Evolutionary conservation across 2,888 invertebrate species (phyloP).

Genomic region (Heliconius aoede): DNA sequence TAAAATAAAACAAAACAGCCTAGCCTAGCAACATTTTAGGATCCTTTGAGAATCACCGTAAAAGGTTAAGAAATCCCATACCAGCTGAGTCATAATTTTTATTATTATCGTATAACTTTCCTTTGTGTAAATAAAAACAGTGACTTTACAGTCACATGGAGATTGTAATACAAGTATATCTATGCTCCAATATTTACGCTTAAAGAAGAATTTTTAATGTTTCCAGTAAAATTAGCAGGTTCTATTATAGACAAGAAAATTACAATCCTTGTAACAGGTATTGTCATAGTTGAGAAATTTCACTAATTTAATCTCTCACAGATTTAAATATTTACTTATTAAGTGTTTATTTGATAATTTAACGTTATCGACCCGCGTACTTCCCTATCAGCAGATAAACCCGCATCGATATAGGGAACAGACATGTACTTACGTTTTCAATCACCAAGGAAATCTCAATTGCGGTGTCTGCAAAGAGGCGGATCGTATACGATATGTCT

Average conservation of each 20-base stretch:
- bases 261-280: too few species aligned
- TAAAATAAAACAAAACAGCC: neutral
- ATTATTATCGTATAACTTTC: neutral
- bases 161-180: neutral
- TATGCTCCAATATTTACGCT: too few species aligned
- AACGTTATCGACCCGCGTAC: neutral
- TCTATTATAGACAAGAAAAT: too few species aligned
- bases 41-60: neutral
- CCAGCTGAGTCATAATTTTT: constrained; percentile 2
- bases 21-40: neutral
- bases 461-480: constrained; percentile 51
- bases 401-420: constrained; percentile 45
- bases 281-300: too few species aligned
- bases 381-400: constrained; percentile 37
- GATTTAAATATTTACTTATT: neutral
- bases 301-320: too few species aligned
- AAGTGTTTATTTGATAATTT: neutral
- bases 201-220: too few species aligned
- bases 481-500: constrained; percentile 30
- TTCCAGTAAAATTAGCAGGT: too few species aligned
- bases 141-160: neutral
- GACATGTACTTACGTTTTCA: constrained; percentile 50
- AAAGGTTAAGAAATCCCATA: neutral
- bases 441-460: constrained; percentile 51
- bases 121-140: neutral